Evolutionary conservation across 2,113 vertebrate genomes (phyloP).

Genomic region (Holacanthus passer): DNA sequence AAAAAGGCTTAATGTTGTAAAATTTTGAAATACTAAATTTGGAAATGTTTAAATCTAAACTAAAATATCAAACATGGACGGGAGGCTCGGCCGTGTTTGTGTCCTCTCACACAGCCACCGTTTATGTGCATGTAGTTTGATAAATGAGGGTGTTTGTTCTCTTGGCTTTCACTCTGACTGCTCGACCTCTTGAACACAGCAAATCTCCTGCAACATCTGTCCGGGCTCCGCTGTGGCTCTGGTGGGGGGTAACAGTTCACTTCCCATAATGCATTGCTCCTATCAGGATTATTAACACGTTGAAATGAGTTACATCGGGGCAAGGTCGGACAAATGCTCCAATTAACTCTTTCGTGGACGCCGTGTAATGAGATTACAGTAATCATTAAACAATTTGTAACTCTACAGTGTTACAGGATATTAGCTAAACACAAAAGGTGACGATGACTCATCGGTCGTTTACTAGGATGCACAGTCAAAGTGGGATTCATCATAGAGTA

Average conservation of each 20-base stretch:
- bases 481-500: neutral
- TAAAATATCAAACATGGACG: neutral
- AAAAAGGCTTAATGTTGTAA: too few species aligned
- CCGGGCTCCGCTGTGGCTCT: conserved; percentile 1
- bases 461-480: too few species aligned
- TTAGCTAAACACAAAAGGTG: neutral
- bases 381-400: neutral
- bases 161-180: conserved; percentile 13
- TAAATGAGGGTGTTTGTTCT: conserved; percentile 14
- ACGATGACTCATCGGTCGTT: neutral
- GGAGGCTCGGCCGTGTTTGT: neutral
- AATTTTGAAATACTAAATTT: neutral
- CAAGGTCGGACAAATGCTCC: conserved; percentile 30
- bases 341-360: conserved; percentile 1
- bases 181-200: neutral
- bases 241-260: conserved; percentile 24
- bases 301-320: neutral
- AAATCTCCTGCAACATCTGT: conserved; percentile 47
- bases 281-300: conserved; percentile 42
- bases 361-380: conserved; percentile 8
- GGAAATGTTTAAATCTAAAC: neutral
- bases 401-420: neutral
- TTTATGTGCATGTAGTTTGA: conserved; percentile 13
- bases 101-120: neutral
- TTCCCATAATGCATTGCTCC: conserved; percentile 19